These are phyloP conservation scores for Amaurobius ferox DNA, from an alignment of 2,888 invertebrate genomes.

Conservation along the genomic window DNA sequence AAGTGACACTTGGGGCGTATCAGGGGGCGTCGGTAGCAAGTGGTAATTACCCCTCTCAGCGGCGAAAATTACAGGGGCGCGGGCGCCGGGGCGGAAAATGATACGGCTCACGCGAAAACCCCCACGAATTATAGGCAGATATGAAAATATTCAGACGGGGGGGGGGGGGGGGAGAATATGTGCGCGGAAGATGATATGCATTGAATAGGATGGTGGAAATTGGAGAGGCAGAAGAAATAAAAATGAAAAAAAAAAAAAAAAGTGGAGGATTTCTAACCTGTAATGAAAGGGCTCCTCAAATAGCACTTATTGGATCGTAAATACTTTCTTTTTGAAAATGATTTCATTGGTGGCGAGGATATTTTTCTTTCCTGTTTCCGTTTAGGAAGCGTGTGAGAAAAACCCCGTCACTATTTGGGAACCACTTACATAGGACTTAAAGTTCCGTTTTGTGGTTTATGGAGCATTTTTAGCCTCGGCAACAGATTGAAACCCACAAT, in stretches of 20 bases:
- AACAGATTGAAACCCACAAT: not conserved
- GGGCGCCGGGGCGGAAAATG: slow-evolving; percentile 65
- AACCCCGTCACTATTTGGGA: not conserved
- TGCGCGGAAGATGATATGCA: slow-evolving; percentile 46
- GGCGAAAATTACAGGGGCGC: slow-evolving; percentile 71
- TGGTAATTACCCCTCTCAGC: slow-evolving; percentile 64
- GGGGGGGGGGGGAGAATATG: not conserved
- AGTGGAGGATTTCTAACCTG: slow-evolving; percentile 17
- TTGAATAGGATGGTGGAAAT: slow-evolving; percentile 46
- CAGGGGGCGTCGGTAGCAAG: slow-evolving; percentile 62
- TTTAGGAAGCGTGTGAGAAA: not conserved
- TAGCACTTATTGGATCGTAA: slow-evolving; percentile 57
- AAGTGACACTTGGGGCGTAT: slow-evolving; percentile 57
- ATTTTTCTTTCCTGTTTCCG: slow-evolving; percentile 19
- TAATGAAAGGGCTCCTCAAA: slow-evolving; percentile 61
- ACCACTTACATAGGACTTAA: not conserved
- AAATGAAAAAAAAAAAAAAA: slow-evolving; percentile 8
- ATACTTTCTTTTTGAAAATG: slow-evolving; percentile 29
- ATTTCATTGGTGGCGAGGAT: slow-evolving; percentile 21
- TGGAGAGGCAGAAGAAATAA: slow-evolving; percentile 15
- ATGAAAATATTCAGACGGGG: slow-evolving; percentile 52
- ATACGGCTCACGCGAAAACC: slow-evolving; percentile 57
- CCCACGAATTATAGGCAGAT: slow-evolving; percentile 66
- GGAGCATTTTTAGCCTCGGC: not conserved
- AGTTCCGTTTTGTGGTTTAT: not conserved